Evolutionary conservation across 2,113 vertebrate species (phyloP), one percentile per base, ranked within the genome.

Genomic region (Caranx melampygus): DNA sequence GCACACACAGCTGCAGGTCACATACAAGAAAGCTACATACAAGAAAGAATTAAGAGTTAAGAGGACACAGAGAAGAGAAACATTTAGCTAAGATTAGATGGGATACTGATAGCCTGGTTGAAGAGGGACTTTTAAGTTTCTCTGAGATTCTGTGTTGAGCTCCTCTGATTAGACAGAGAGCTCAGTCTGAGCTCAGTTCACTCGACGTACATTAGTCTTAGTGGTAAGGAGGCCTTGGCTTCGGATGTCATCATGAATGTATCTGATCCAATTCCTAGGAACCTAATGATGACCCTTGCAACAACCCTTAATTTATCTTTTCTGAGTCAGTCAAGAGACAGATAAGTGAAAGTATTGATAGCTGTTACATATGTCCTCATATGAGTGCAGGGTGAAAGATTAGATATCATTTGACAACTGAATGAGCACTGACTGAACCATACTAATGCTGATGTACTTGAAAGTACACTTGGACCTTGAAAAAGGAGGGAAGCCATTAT

Each of bases 1-100:
- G 35, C 62, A 70, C 15, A 55, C 42, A 54, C 26, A 68, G 61
- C 72, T 31, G 62, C 57, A 55, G 57, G 55, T 72, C 59, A 62
- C n/a, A 15, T 15, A 42, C 40, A 9, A 31, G 18, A 47, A 47
- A 54, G 61, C 20, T 34, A 44, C 33, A 68, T 7, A 15, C 51
- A 35, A 42, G 8, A 70, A 62, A 51, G 34, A 58, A 47, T 51
- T 44, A 8, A 6, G 1, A 72, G 66, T 31, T 65, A 40, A 65
- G 26, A 72, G 60, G 55, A 45, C 49, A 58, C 58, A 16, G 10
- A 26, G 34, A 45, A 57, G 9, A 65, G 63, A 70, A 52, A 9
- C 35, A 57, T 72, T 72, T 44, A 42, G 10, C 37, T 77, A 18
- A 35, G 55, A 62, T 70, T 45, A 45, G 34, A 79, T 59, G 37